A percentile compares a stretch with the other conserved stretches of the same genome.
Conservation (phyloP, 92 coral and sea anemone genomes). For the Heliopora coerulea region DNA sequence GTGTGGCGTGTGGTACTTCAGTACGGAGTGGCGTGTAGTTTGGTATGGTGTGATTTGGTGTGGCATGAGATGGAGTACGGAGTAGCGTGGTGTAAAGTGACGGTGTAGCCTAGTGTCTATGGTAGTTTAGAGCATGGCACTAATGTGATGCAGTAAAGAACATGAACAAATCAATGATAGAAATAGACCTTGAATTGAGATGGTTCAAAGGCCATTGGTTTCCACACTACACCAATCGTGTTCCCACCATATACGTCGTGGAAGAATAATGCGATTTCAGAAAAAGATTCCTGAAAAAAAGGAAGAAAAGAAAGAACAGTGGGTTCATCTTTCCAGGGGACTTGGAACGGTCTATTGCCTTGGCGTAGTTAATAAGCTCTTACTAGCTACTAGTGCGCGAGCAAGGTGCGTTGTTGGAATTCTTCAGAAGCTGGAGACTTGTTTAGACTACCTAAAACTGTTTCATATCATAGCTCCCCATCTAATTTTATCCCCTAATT, state of each 20-base stretch:
- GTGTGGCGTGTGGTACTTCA: too few relatives aligned
- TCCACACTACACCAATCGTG: constrained; percentile 82
- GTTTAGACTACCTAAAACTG: neutral
- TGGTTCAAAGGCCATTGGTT: constrained; percentile 64
- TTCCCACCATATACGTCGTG: constrained; percentile 74
- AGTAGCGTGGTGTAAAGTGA: too few relatives aligned
- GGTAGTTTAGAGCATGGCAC: neutral
- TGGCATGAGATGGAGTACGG: too few relatives aligned
- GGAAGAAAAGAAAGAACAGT: too few relatives aligned
- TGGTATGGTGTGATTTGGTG: too few relatives aligned
- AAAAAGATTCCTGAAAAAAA: constrained; percentile 66
- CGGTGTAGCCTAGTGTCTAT: neutral
- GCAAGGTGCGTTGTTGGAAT: too few relatives aligned
- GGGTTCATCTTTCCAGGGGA: too few relatives aligned
- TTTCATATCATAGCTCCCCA: neutral
- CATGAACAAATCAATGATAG: neutral
- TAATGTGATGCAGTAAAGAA: neutral
- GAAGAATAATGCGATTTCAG: constrained; percentile 82
- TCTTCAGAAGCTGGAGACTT: too few relatives aligned
- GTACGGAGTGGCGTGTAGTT: too few relatives aligned
- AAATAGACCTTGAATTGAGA: constrained; percentile 69
- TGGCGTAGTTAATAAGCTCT: too few relatives aligned
- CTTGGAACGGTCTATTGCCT: too few relatives aligned
- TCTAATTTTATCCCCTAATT: neutral
- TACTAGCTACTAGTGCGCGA: too few relatives aligned